A percentile compares a stretch with the other conserved stretches of the same genome.
Evolutionary conservation across 2,113 vertebrate species (phyloP).

Genomic region (Eretmochelys imbricata): DNA sequence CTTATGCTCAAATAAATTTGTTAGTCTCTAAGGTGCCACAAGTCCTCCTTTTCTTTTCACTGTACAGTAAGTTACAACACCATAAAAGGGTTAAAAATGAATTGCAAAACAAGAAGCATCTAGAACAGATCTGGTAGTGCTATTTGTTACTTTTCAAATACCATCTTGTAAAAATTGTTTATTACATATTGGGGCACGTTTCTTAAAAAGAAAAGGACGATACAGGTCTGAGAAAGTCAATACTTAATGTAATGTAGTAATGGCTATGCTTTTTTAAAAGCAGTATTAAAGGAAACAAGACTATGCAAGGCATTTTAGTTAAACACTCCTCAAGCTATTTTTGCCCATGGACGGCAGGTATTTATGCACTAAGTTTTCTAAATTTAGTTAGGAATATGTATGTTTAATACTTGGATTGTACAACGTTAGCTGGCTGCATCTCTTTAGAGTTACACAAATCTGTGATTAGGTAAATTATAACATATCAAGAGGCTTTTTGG

Average conservation of each 20-base stretch:
- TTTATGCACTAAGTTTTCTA: not conserved
- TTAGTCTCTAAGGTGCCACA: too few species aligned
- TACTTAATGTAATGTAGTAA: constrained; percentile 1
- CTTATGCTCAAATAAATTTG: too few species aligned
- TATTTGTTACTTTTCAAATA: constrained; percentile 21
- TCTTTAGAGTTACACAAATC: not conserved
- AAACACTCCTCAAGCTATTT: not conserved
- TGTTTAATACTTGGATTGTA: not conserved
- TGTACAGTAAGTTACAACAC: not conserved
- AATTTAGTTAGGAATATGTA: not conserved
- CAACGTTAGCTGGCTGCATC: constrained; percentile 16
- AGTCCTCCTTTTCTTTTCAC: not conserved
- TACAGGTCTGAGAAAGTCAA: not conserved
- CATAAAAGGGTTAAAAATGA: not conserved
- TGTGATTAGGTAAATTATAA: not conserved
- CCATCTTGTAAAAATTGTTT: not conserved
- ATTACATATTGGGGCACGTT: not conserved
- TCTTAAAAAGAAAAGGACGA: not conserved
- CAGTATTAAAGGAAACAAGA: not conserved
- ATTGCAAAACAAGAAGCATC: not conserved
- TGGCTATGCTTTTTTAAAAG: not conserved
- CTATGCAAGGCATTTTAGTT: not conserved
- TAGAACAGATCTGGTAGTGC: not conserved
- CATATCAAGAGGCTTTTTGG: not conserved
- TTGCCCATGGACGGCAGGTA: not conserved